Evolutionary conservation across 2,888 invertebrate species (phyloP).

Genomic region (Laothoe populi): DNA sequence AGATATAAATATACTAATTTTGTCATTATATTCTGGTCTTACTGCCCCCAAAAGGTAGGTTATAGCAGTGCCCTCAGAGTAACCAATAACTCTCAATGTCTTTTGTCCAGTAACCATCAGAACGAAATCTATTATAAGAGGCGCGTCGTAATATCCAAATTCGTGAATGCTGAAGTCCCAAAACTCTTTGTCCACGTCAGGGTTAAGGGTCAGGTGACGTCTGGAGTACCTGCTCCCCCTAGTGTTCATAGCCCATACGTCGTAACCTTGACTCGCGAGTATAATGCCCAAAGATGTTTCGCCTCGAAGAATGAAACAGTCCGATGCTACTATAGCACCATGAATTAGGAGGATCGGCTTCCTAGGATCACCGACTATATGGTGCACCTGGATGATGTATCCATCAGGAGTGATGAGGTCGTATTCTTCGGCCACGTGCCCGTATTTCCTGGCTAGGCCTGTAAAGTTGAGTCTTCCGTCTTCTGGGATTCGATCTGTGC

Average conservation of each 20-base stretch:
- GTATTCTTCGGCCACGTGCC: constrained; percentile 16
- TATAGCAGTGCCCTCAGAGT: constrained; percentile 22
- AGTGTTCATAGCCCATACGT: constrained; percentile 27
- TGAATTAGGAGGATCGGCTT: constrained; percentile 18
- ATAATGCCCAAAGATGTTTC: constrained; percentile 23
- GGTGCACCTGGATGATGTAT: constrained; percentile 18
- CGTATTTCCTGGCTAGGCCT: constrained; percentile 26
- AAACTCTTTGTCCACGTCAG: constrained; percentile 19
- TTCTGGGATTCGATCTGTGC: constrained; percentile 4
- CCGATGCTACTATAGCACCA: constrained; percentile 2
- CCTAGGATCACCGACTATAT: constrained; percentile 12
- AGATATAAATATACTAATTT: constrained; percentile 25
- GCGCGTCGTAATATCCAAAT: constrained; percentile 24
- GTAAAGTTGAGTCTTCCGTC: constrained; percentile 22
- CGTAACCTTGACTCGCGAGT: constrained; percentile 21
- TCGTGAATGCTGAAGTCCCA: constrained; percentile 29
- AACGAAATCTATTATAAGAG: constrained; percentile 27
- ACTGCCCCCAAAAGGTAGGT: constrained; percentile 20
- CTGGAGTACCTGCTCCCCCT: constrained; percentile 26
- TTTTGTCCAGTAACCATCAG: constrained; percentile 15
- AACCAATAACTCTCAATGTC: constrained; percentile 22
- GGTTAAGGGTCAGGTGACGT: constrained; percentile 17
- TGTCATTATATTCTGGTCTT: constrained; percentile 29
- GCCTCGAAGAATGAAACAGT: constrained; percentile 34
- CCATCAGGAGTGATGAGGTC: constrained; percentile 20